Base-by-base conservation (phyloP, 2,888 invertebrate species). In the Carabus problematicus region DNA sequence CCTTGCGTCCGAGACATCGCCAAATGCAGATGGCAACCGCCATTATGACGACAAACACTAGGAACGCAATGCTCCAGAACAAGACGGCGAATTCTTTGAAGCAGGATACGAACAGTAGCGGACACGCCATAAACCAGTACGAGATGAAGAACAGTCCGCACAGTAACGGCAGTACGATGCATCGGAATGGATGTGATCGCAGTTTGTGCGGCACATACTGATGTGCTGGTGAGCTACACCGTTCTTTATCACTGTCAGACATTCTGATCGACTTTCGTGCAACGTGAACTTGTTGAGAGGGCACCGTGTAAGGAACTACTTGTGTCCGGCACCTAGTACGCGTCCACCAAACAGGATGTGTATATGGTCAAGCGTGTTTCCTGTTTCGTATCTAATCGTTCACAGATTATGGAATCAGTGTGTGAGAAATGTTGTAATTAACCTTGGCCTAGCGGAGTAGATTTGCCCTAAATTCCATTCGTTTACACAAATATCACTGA, bases 101-200 rank as follows among this genome's bases (percentile, higher is more conserved):
- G 1, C 75, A 64, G 19, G 74, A 42, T 1, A 74, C 72, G 73
- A 76, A 81, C n/a, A 78, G 61, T 19, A 81, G 64, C 0, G 81
- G 82, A 56, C 77, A 76, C 8, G 78, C 39, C 42, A 82, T 71
- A 11, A 83, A 74, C 82, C 82, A 82, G 70, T 79, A 80, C 29
- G 78, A 52, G 16, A 80, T 76, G 12, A 77, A 81, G 72, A 73
- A 75, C 67, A 76, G 70, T 16, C 71, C 63, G 18, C 73, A 59
- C 42, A 72, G 70, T 29, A 77, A 52, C 1, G 76, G 77, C 8
- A 78, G 72, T 19, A 67, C 60, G 39, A 77, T 75, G 62, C 74
- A 78, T 18, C 73, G 71, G 45, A 77, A 75, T 0, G 78, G 77
- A 19, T 74, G 75, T 1, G 76, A 77, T 41, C 75, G 55, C 42